Conservation (phyloP, 2,888 invertebrate genomes). For the Cephus spinipes region DNA sequence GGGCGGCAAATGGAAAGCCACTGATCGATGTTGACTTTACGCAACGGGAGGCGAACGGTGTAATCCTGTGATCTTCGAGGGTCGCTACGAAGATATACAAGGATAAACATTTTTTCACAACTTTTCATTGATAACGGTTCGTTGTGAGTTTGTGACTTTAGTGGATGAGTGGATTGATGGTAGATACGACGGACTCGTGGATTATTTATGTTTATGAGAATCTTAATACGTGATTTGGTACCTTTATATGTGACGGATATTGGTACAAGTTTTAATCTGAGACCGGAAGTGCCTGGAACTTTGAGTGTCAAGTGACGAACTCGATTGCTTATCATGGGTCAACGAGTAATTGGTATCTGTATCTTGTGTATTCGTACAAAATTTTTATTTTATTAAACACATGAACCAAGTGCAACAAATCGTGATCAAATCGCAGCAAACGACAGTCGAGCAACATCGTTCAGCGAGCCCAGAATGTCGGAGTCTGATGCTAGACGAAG, state of each 20-base stretch:
- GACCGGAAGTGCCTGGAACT: not conserved
- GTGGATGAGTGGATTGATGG: not conserved
- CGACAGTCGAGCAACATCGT: slow-evolving; percentile 38
- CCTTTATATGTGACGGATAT: not conserved
- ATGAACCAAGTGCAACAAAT: slow-evolving; percentile 61
- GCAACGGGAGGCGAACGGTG: not conserved
- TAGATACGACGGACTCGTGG: not conserved
- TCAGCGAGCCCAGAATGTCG: slow-evolving; percentile 59
- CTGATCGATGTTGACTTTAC: not conserved
- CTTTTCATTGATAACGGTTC: not conserved
- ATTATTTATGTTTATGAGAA: not conserved
- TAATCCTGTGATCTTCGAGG: not conserved
- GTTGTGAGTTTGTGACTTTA: not conserved
- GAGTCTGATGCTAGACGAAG: slow-evolving; percentile 58
- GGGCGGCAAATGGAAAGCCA: slow-evolving; percentile 2
- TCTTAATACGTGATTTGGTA: not conserved
- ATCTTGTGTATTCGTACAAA: not conserved
- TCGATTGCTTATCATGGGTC: not conserved
- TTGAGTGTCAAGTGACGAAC: not conserved
- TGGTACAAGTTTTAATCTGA: not conserved
- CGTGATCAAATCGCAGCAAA: slow-evolving; percentile 45
- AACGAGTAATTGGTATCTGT: not conserved
- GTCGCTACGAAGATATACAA: not conserved
- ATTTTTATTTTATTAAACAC: slow-evolving; percentile 33
- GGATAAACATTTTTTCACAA: not conserved